Base-by-base conservation (phyloP, 2,888 invertebrate genomes). In the Boloria selene region DNA sequence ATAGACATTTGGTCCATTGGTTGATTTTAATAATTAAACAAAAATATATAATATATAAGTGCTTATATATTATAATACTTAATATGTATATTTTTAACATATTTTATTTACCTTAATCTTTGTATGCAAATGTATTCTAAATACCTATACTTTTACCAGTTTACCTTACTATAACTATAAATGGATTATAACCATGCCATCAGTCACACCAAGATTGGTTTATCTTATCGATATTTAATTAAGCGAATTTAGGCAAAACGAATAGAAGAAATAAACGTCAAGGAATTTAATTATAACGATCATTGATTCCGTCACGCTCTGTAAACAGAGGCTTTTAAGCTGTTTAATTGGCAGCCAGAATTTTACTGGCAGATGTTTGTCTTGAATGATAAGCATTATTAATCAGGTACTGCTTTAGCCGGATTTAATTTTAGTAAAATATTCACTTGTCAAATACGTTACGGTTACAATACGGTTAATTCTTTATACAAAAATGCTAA, bases 241-340 rank as follows among this genome's bases (percentile, higher is more conserved):
- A 74, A 73, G 73, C 69, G 73, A 72, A 73, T 74, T 74, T 72
- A 72, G 70, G 71, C 69, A 67, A 72, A 74, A 63, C 70, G 68
- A 72, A 64, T 64, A 68, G 70, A 70, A 70, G 73, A 74, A 73
- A 71, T 67, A 65, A 77, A 71, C 74, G 73, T 74, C 68, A 69
- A 65, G 74, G 80, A 84, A 85, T 85, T 81, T 80, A 82, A 85
- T 85, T 83, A 81, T 73, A 74, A 75, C 77, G 77, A 80, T 79
- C 81, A 82, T 81, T 81, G 80, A 80, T 82, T 81, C 75, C 75
- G 79, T 81, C 78, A 79, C 74, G 73, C 73, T 74, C 65, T 66
- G 77, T 79, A 82, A 83, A 83, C 78, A 83, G 74, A 72, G 74
- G 74, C 74, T 77, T 74, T 72, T 69, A 74, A 75, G 70, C 75